Evolutionary conservation across 2,888 invertebrate genomes (phyloP), one percentile per base, ranked within the genome.

Genomic region (Eudemis profundana): DNA sequence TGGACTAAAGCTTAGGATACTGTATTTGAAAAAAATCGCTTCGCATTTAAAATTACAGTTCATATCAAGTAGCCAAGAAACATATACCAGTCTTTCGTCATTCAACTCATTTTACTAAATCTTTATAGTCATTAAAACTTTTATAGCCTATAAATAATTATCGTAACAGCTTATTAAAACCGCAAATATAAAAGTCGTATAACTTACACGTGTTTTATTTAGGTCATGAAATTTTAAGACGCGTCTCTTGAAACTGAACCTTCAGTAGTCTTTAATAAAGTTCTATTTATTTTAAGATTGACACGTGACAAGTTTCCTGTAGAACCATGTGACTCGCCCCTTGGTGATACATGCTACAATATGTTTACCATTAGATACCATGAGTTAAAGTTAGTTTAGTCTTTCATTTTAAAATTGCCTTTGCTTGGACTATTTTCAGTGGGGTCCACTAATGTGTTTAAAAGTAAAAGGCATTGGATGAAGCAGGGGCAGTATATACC

Each of bases 61-160:
- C 40, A 19, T 17, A 56, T 44, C 17, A 44, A 56, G 56, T 46
- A 46, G 46, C 54, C 14, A 63, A 47, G 23, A 23, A 27, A 1
- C 12, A 44, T 4, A 36, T n/a, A 29, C 7, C 27, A 49, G 21
- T 4, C 21, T 59, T 57, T 50, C 50, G 42, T 46, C 51, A 51
- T 44, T 15, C 65, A 17, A 21, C 53, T 49, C 67, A 51, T 64
- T 56, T 44, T 46, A 51, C 54, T 59, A 69, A 70, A 70, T 68
- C 68, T 53, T 68, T 63, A 49, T 17, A 21, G 62, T 57, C 65
- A 66, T 67, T 72, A 69, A 66, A 64, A 67, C 47, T 50, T 74
- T 73, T 70, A 75, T 69, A 56, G 66, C 27, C 66, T 57, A 69
- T 75, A 72, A 74, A 71, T 73, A 71, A 73, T 61, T 65, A 70